Base-by-base conservation (phyloP, 2,888 invertebrate genomes). In the Elysia crispata region DNA sequence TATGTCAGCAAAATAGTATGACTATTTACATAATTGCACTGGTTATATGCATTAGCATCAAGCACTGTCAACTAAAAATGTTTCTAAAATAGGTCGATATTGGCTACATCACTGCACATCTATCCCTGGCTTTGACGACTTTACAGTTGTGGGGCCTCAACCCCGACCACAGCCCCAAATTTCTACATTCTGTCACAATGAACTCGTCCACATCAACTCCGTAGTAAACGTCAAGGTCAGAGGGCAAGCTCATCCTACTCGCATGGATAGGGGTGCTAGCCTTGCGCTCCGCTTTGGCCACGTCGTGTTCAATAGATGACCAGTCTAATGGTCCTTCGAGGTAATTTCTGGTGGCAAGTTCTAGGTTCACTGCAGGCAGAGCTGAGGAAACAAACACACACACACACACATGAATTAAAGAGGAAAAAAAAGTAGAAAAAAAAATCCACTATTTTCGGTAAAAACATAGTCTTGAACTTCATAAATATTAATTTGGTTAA, bases 341-440 rank as follows among this genome's bases (percentile, higher is more conserved):
- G 83, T 91, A 91, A 83, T 91, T 90, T 73, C 89, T 84, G 6
- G 91, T 91, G 0, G 89, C 90, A 20, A 91, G 86, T 60, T 91
- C 91, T 60, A 91, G 83, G 79, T 88, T 89, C 28, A 90, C 87
- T n/a, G 86, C 86, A 1, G 91, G 91, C 49, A 91, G 81, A 1
- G 90, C 91, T 91, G 86, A 57, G 84, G n/a, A n/a, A n/a, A n/a
- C n/a, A n/a, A n/a, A n/a, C n/a, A n/a, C n/a, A n/a, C n/a, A n/a
- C n/a, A n/a, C n/a, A n/a, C n/a, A n/a, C n/a, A n/a, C n/a, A n/a
- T n/a, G n/a, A n/a, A n/a, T n/a, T n/a, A n/a, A n/a, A n/a, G n/a
- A n/a, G n/a, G n/a, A n/a, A n/a, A n/a, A n/a, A n/a, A n/a, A n/a
- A n/a, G n/a, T n/a, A n/a, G n/a, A n/a, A n/a, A n/a, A n/a, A n/a